phyloP scores from a whole-genome alignment of 2,797 vertebrate genomes.

The Onychomys torridus region DNA sequence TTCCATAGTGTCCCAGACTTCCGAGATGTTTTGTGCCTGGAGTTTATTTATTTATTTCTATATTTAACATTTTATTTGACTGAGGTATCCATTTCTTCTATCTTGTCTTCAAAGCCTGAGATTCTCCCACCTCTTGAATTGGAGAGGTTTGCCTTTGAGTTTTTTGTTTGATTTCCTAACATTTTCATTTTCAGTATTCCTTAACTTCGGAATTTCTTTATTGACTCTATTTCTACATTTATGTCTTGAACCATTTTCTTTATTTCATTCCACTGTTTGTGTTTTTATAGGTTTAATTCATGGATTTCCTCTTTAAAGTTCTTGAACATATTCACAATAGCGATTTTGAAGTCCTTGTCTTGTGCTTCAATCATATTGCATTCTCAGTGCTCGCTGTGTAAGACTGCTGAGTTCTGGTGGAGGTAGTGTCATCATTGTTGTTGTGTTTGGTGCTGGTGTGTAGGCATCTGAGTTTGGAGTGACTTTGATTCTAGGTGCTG shows the following conservation, averaged over 20 bases:
- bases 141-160: neutral
- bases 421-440: neutral
- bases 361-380: neutral
- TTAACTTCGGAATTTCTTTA: neutral
- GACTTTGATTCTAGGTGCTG: neutral
- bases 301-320: neutral
- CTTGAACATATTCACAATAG: neutral
- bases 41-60: too few species aligned
- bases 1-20: too few species aligned
- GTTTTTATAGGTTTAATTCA: neutral
- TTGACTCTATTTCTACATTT: neutral
- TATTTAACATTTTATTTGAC: too few species aligned
- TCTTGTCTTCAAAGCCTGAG: neutral
- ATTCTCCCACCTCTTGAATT: neutral
- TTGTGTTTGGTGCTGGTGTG: neutral
- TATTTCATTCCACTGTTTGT: neutral
- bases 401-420: neutral
- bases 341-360: neutral
- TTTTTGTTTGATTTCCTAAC: neutral
- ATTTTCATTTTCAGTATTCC: neutral
- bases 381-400: neutral
- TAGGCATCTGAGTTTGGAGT: neutral
- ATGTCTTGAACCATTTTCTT: neutral
- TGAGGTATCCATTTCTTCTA: too few species aligned
- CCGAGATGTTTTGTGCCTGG: too few species aligned